A percentile compares a stretch with the other conserved stretches of the same genome.
Conservation (phyloP, 2,797 vertebrate species). For the Melanotaenia maccullochi region DNA sequence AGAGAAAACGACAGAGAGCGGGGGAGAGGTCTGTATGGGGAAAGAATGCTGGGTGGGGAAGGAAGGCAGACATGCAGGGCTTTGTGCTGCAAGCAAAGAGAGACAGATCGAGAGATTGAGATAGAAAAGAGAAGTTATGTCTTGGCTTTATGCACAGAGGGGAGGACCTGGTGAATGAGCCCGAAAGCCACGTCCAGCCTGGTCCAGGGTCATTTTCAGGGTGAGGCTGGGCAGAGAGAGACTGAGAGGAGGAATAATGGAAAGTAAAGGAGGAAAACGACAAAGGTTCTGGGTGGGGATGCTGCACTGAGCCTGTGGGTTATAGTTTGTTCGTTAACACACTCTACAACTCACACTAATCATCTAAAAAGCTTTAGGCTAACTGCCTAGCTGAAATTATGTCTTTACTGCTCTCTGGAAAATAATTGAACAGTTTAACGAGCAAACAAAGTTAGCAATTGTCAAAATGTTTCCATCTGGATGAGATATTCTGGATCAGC, state of each 20-base stretch:
- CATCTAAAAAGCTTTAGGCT: conserved; percentile 36
- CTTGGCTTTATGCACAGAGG: conserved; percentile 56
- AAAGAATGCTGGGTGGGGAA: conserved; percentile 92
- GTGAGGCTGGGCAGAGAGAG: conserved; percentile 51
- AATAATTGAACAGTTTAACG: conserved; percentile 36
- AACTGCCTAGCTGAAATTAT: conserved; percentile 22
- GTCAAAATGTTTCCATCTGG: conserved; percentile 30
- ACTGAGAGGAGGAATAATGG: conserved; percentile 62
- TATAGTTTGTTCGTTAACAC: conserved; percentile 49
- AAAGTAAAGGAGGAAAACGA: conserved; percentile 66
- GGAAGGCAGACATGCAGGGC: conserved; percentile 86
- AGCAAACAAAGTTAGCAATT: conserved; percentile 27
- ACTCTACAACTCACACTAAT: conserved; percentile 44
- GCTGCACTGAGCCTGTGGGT: conserved; percentile 42
- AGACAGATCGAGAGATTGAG: conserved; percentile 68
- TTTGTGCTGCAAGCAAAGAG: conserved; percentile 88
- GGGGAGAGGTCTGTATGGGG: conserved; percentile 84
- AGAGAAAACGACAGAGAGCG: conserved; percentile 69
- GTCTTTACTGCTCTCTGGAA: conserved; percentile 41
- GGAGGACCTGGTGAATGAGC: conserved; percentile 63
- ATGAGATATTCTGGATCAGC: conserved; percentile 8
- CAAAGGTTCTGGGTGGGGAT: conserved; percentile 61
- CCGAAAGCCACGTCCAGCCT: conserved; percentile 50
- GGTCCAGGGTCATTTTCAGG: conserved; percentile 53
- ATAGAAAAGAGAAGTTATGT: conserved; percentile 63